Evolutionary conservation across 2,113 vertebrate species (phyloP).

Genomic region (Symphodus melops): DNA sequence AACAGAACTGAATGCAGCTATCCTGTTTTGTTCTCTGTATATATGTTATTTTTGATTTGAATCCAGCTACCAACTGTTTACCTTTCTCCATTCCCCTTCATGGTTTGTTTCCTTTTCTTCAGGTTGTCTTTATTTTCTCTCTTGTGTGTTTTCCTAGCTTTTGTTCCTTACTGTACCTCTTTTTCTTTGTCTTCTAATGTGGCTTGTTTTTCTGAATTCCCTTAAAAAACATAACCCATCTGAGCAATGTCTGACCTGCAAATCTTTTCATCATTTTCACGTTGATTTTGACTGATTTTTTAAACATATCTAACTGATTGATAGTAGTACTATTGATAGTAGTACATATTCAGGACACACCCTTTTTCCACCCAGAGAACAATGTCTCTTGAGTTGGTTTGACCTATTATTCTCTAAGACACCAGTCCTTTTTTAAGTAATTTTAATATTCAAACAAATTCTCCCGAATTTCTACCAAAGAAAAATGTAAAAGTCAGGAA

Average conservation of each 20-base stretch:
- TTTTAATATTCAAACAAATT: constrained; percentile 5
- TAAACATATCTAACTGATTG: too few relatives aligned
- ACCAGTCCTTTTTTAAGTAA: not conserved
- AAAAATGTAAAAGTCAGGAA: not conserved
- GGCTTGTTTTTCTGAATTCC: not conserved
- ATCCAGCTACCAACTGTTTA: not conserved
- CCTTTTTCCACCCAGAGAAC: not conserved
- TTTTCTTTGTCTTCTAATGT: not conserved
- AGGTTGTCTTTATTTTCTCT: not conserved
- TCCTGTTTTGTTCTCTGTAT: not conserved
- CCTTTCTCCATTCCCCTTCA: not conserved
- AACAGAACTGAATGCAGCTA: not conserved
- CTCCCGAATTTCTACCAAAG: not conserved
- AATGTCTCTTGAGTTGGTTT: not conserved
- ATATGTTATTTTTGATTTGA: not conserved
- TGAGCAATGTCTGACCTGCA: not conserved
- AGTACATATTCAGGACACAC: not conserved
- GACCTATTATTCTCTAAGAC: not conserved
- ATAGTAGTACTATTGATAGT: not conserved
- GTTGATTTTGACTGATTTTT: too few relatives aligned
- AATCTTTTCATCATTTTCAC: not conserved
- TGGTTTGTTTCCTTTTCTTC: not conserved
- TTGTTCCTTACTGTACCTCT: not conserved
- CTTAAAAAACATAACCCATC: not conserved
- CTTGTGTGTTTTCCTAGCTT: not conserved